Evolutionary conservation across 2,113 vertebrate species (phyloP), one percentile per base, ranked within the genome.

Genomic region (Zosterops japonicus): DNA sequence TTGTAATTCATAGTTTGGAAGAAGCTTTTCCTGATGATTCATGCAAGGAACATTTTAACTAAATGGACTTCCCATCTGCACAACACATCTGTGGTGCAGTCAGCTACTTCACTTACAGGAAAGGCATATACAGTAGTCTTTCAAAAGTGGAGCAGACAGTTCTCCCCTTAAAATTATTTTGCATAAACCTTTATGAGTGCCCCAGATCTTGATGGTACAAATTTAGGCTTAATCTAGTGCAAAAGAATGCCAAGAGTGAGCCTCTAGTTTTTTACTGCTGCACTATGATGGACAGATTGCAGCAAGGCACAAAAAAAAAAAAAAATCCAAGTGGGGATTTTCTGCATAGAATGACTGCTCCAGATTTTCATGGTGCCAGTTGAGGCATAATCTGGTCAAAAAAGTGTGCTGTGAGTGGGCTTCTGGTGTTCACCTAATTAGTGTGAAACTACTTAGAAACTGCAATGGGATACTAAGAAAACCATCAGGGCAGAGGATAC

Each of bases 11-110:
- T 49, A 14, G 25, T 82, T 91, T 93, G 31, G 31, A 92, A 87
- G 65, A 92, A 94, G 49, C 81, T 91, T 92, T 84, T 89, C 28
- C 52, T 57, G 36, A 76, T 91, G 72, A 91, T 64, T 92, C 83
- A 89, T 42, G 27, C 28, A 64, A 64, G 70, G 36, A 55, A 81
- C 72, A 90, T 81, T 89, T 90, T 63, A 61, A 52, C 42, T 86
- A 70, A 77, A 39, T 9, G 36, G 35, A 35, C 68, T 75, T 94
- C 57, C 76, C 57, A 27, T 89, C 82, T 71, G 56, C 65, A 53
- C 0, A 0, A 69, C 44, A 63, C 35, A 67, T 83, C 77, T 91
- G 77, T 68, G n/a, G 57, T 75, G 65, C 53, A 39, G 57, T 89
- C 65, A 87, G 56, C 87, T 64, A 27, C 81, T 89, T 90, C 76